Evolutionary conservation across 35 echinoderm and acorn worm genomes (phyloP).

Genomic region (Ophioderma brevispina): DNA sequence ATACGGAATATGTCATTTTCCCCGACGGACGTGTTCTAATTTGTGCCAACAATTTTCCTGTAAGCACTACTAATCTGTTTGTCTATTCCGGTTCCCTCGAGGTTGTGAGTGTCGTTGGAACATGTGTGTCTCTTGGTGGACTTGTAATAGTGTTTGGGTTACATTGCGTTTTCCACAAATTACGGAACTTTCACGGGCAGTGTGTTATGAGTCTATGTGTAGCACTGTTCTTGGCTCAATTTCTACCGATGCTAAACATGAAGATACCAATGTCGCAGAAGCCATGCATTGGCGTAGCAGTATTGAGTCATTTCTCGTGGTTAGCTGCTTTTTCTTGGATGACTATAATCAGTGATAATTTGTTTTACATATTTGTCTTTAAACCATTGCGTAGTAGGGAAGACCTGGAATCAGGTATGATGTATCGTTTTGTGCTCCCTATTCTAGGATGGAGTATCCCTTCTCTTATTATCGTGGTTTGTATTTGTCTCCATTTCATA

Average conservation of each 20-base stretch:
- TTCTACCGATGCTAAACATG: neutral
- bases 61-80: neutral
- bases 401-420: neutral
- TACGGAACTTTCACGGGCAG: neutral
- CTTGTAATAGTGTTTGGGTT: neutral
- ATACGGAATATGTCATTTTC: neutral
- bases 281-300: neutral
- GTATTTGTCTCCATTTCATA: neutral
- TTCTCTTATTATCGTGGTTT: neutral
- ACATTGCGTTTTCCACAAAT: neutral
- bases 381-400: neutral
- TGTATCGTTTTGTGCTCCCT: neutral
- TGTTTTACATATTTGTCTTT: neutral
- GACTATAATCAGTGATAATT: neutral
- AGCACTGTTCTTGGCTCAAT: neutral
- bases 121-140: neutral
- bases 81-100: neutral
- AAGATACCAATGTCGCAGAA: neutral
- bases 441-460: neutral
- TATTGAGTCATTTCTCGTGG: neutral
- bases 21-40: neutral
- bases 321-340: constrained; percentile 1
- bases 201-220: neutral
- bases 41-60: neutral
- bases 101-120: neutral